phyloP scores from a whole-genome alignment of 1,140 invertebrate genomes.

The Tetramorium parvispinum region DNA sequence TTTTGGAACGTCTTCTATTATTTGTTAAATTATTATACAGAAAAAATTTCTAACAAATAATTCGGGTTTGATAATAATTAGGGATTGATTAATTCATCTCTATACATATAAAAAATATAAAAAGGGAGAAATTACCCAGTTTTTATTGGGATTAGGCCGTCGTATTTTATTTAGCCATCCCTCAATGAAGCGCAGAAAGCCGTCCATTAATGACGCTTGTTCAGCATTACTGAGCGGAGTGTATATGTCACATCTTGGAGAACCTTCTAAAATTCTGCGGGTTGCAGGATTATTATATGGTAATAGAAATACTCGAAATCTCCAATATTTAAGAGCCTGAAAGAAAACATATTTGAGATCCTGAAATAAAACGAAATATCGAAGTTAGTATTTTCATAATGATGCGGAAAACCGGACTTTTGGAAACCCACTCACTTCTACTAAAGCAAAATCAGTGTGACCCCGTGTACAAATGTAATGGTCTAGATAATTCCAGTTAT shows the following conservation, averaged over 20 bases:
- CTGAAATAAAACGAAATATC: conserved; percentile 34
- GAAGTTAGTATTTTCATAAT: not conserved
- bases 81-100: not conserved
- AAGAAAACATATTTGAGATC: conserved; percentile 47
- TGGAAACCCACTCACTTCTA: conserved; percentile 88
- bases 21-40: conserved; percentile 20
- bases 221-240: conserved; percentile 88
- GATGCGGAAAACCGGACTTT: not conserved
- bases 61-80: not conserved
- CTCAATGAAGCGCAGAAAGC: conserved; percentile 95
- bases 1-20: conserved; percentile 35
- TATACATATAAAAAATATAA: conserved; percentile 39
- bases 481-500: conserved; percentile 99
- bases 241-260: conserved; percentile 93
- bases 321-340: conserved; percentile 95
- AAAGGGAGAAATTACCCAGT: conserved; percentile 83
- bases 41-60: conserved; percentile 32
- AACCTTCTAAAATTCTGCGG: conserved; percentile 90
- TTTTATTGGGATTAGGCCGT: conserved; percentile 88
- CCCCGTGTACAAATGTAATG: conserved; percentile 98
- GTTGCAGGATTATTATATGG: conserved; percentile 91
- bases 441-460: conserved; percentile 94
- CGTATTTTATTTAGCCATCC: conserved; percentile 95
- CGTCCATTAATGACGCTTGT: conserved; percentile 87
- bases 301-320: conserved; percentile 95